Base-by-base conservation (phyloP, 2,888 invertebrate genomes). In the Ichneumoninae sp. region DNA sequence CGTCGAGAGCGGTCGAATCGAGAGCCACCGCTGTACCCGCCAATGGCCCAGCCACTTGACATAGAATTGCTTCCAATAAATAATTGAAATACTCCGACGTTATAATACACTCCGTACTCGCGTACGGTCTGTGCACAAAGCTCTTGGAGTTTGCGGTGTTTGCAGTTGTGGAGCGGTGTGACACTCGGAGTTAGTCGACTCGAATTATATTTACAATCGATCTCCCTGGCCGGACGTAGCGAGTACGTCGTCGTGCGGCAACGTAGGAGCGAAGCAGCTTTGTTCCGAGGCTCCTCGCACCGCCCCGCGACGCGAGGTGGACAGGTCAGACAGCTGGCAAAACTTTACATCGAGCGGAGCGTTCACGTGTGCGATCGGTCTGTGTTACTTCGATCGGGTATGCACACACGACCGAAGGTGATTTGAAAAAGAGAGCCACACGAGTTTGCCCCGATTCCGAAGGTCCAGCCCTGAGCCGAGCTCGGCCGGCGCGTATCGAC, bases 21-120 rank as follows among this genome's bases (percentile, higher is more conserved):
- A 0, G 57, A 22, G 8, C 57, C 57, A 57, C 57, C 26, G 26
- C 13, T 62, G 60, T 78, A 66, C 76, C 76, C 86, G 85, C 83
- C 84, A 84, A 87, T 86, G 86, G 77, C 72, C 81, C 75, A 60
- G 52, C 82, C 82, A 82, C 82, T 82, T 79, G 79, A 80, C 80
- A 76, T 66, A 76, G 70, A 83, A 83, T 76, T 80, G 71, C 76
- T 71, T 54, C 60, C 75, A 80, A 80, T 83, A 60, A 83, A 80
- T 76, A 72, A 80, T 80, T 80, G 71, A 76, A 76, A 83, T 66
- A 36, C 22, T 26, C 62, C 30, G 40, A 40, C 50, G 36, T 30
- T 68, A 75, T 69, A 65, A 50, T 66, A 47, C 6, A n/a, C 30
- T 44, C 8, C 22, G 33, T 13, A 22, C 36, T 44, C n/a, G 10